Percentiles rank a stretch among this genome's conserved stretches.
Conservation (phyloP, 2,113 vertebrate genomes). For the Pygoscelis antarcticus region DNA sequence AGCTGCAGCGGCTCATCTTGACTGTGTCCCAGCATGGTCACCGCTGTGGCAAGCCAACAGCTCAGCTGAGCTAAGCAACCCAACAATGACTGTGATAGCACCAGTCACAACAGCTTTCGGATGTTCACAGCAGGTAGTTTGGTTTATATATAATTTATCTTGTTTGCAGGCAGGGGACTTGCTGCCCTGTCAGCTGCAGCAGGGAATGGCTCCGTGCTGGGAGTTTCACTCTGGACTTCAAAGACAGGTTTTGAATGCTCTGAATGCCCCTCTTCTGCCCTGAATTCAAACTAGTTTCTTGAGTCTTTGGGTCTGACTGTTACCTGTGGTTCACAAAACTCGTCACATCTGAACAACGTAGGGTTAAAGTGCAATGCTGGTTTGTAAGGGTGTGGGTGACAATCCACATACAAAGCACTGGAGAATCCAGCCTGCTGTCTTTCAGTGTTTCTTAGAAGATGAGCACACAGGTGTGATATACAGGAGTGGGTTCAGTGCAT, state of each 20-base stretch:
- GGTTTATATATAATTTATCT: background rate
- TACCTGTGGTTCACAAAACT: background rate
- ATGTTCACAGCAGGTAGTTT: background rate
- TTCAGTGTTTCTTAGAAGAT: background rate
- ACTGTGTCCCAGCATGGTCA: background rate
- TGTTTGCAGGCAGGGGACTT: background rate
- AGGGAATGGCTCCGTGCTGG: background rate
- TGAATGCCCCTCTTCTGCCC: background rate
- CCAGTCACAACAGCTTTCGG: background rate
- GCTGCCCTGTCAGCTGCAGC: background rate
- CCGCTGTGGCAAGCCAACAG: background rate
- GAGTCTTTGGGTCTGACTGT: background rate
- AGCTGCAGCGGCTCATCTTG: background rate
- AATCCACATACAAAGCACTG: background rate
- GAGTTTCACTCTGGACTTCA: background rate
- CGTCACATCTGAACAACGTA: background rate
- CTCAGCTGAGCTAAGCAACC: background rate
- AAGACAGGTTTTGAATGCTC: background rate
- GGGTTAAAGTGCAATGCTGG: accelerated
- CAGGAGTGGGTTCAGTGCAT: background rate
- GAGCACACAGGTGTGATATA: background rate
- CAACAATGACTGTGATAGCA: background rate
- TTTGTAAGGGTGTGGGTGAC: background rate
- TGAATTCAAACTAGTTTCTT: background rate
- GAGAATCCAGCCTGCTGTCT: background rate